Evolutionary conservation across 2,797 vertebrate genomes (phyloP).

Genomic region (Calcarius lapponicus): DNA sequence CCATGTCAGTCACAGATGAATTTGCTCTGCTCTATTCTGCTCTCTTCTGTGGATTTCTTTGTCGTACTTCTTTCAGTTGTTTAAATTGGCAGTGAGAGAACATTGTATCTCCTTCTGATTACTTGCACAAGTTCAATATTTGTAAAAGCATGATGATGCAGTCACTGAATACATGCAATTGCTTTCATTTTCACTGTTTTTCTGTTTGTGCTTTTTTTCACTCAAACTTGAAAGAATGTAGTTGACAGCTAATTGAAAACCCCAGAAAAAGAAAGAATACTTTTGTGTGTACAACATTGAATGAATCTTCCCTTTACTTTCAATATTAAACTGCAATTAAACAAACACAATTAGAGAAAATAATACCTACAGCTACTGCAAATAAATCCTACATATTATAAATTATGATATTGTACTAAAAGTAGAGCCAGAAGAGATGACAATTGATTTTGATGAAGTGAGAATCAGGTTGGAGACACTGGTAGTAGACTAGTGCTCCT

Average conservation of each 20-base stretch:
- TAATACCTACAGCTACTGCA: background rate
- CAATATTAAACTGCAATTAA: background rate
- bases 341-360: background rate
- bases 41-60: constrained; percentile 52
- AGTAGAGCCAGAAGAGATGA: background rate
- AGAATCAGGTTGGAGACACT: background rate
- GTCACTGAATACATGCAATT: background rate
- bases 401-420: background rate
- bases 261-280: background rate
- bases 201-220: background rate
- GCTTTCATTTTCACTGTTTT: background rate
- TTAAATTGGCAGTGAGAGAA: constrained; percentile 7
- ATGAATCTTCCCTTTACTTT: background rate
- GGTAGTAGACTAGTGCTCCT: background rate
- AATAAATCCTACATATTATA: background rate
- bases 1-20: constrained; percentile 30
- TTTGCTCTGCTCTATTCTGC: background rate
- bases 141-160: background rate
- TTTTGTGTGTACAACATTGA: background rate
- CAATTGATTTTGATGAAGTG: background rate
- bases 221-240: background rate
- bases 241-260: background rate
- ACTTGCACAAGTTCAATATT: constrained; percentile 12
- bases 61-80: constrained; percentile 40
- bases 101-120: constrained; percentile 9